Evolutionary conservation across 2,888 invertebrate species (phyloP).

Genomic region (Deroplatys truncata): DNA sequence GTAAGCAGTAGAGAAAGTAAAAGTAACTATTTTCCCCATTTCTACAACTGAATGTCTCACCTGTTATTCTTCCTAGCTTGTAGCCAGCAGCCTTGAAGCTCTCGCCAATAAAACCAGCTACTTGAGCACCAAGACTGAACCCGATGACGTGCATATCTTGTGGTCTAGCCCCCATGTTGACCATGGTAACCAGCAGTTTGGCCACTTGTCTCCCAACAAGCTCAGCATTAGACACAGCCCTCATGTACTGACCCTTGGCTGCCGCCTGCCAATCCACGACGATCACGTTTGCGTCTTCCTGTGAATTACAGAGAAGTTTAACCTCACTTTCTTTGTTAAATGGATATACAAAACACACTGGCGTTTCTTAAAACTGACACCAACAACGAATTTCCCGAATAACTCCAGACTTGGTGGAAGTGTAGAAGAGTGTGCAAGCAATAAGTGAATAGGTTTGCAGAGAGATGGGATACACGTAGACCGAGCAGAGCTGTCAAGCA

Average conservation of each 20-base stretch:
- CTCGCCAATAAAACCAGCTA: slow-evolving; percentile 57
- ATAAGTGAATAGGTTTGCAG: too few relatives aligned
- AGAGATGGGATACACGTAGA: too few relatives aligned
- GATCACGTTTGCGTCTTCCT: slow-evolving; percentile 54
- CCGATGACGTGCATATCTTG: slow-evolving; percentile 52
- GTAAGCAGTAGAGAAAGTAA: too few relatives aligned
- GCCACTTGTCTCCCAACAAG: slow-evolving; percentile 55
- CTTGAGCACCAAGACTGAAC: slow-evolving; percentile 58
- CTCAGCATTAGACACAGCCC: slow-evolving; percentile 58
- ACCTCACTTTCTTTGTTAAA: too few relatives aligned
- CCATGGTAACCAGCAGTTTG: slow-evolving; percentile 48
- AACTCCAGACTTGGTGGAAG: too few relatives aligned
- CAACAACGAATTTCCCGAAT: too few relatives aligned
- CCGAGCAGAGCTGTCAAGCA: too few relatives aligned
- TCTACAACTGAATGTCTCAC: slow-evolving; percentile 34
- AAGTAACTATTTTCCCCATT: too few relatives aligned
- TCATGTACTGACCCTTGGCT: slow-evolving; percentile 51
- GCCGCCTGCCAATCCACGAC: slow-evolving; percentile 56
- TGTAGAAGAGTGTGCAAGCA: too few relatives aligned
- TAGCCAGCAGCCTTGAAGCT: slow-evolving; percentile 46
- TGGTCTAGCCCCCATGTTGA: slow-evolving; percentile 46
- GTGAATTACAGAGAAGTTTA: background rate
- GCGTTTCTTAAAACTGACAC: too few relatives aligned
- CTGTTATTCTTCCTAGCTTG: slow-evolving; percentile 55
- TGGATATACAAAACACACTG: too few relatives aligned